Base-by-base conservation (phyloP, 2,113 vertebrate species). In the Merops nubicus region DNA sequence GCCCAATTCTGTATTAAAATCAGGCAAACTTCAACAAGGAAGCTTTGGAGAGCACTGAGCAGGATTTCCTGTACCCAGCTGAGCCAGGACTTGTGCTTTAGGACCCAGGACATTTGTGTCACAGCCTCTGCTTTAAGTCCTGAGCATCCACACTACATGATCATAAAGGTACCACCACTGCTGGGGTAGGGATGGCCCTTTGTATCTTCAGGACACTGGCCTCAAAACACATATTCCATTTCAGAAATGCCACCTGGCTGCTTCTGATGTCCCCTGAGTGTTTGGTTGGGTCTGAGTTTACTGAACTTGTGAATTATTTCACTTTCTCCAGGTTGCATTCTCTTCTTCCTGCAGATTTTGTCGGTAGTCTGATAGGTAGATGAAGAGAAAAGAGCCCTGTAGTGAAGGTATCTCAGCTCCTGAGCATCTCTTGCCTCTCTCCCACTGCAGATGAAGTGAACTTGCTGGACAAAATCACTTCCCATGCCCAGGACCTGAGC, bases 391-490 rank as follows among this genome's bases (percentile, higher is more conserved):
- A 76, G 48, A 67, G 40, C 21, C 8, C 43, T 84, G 21, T 2
- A 17, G 16, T 10, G 64, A 43, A 56, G 34, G 40, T 36, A 13
- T 56, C 64, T 94, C 56, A 72, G 47, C 34, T 74, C 3, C 31
- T 88, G 26, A 81, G 20, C 45, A 8, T 17, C n/a, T 95, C 29
- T 86, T 9, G 91, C 48, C 69, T 76, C 36, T 85, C 42, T 20
- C 25, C 12, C 20, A 6, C 25, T 4, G 9, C 97, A 99, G 99
- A 98, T 74, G 98, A 98, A 96, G 96, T 99, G 93, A 97, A 99
- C 94, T 72, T 99, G 72, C 98, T 99, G 90, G 97, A 98, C 79
- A 98, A 98, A 85, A 94, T 99, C 45, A 97, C 93, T 9, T 93
- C 89, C 23, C 95, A 93, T 0, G 80, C 97, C 1, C 97, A 94